Conservation (phyloP, 2,888 invertebrate species). For the Sarcophaga variegata region DNA sequence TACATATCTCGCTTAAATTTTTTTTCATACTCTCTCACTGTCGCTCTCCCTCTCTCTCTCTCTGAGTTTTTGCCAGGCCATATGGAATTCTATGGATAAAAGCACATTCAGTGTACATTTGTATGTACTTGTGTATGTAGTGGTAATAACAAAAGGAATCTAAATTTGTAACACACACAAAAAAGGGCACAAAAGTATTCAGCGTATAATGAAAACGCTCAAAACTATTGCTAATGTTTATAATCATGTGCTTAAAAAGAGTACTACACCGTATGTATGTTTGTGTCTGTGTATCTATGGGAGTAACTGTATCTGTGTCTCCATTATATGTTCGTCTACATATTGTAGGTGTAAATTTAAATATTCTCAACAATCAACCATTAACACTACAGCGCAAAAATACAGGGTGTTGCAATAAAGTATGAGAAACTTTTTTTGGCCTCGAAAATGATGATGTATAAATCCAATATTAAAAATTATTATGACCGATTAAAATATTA, state of each 20-base stretch:
- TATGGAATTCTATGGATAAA: conserved; percentile 44
- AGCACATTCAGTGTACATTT: conserved; percentile 9
- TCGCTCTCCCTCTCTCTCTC: neutral
- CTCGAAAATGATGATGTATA: no score
- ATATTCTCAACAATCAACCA: conserved; percentile 40
- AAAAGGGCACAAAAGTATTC: conserved; percentile 52
- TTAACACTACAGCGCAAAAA: neutral
- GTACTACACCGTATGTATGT: neutral
- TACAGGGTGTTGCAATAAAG: neutral
- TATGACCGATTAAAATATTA: no score
- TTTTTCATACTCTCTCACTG: neutral
- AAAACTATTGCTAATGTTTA: conserved; percentile 39
- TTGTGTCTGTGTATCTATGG: conserved; percentile 37
- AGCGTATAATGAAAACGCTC: conserved; percentile 60
- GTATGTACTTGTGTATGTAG: neutral
- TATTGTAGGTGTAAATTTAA: conserved; percentile 69
- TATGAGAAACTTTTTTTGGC: no score
- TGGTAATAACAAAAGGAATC: conserved; percentile 11
- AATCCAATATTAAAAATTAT: no score
- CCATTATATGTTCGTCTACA: conserved; percentile 35
- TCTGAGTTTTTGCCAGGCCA: neutral
- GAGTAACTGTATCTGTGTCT: conserved; percentile 37
- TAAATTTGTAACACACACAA: neutral
- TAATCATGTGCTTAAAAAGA: conserved; percentile 46
- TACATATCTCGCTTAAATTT: conserved; percentile 6